Percentiles rank a stretch among this genome's conserved stretches.
Conservation (phyloP, 64 coral and sea anemone species). For the Cladopsammia gracilis region DNA sequence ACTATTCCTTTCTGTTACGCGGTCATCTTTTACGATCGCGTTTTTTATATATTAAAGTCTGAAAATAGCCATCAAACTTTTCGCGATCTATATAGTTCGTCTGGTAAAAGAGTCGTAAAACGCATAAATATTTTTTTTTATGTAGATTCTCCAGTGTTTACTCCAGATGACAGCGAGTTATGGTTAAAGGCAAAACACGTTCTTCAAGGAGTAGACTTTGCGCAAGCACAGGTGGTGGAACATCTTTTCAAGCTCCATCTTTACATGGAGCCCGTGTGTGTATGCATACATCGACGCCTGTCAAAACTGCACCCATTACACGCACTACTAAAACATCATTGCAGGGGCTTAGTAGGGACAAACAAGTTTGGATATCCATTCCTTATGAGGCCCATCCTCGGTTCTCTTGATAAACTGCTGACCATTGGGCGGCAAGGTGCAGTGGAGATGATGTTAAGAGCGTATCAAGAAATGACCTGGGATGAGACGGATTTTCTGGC, state of each 20-base stretch:
- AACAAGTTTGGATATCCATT: conserved; percentile 58
- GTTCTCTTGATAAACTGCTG: conserved; percentile 48
- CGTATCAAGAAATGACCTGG: conserved; percentile 35
- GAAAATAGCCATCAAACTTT: no score
- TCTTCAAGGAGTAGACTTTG: conserved; percentile 58
- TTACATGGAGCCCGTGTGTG: conserved; percentile 74
- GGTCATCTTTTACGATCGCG: no score
- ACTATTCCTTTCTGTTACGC: no score
- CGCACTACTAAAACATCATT: conserved; percentile 61
- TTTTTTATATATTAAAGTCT: no score
- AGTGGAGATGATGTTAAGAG: conserved; percentile 16
- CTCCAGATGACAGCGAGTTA: conserved; percentile 33
- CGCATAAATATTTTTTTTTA: background rate
- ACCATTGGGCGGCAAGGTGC: conserved; percentile 30
- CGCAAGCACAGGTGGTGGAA: conserved; percentile 41
- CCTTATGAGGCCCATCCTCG: conserved; percentile 10
- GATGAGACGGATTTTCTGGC: conserved; percentile 37
- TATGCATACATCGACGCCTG: conserved; percentile 46
- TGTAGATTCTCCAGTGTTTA: conserved; percentile 62
- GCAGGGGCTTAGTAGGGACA: conserved; percentile 52
- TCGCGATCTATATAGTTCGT: no score
- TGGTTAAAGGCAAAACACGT: conserved; percentile 65
- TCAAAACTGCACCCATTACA: conserved; percentile 56
- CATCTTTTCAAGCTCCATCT: conserved; percentile 64
- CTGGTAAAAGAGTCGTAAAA: no score